Conservation (phyloP, 1,140 invertebrate genomes). For the Melitaea cinxia region DNA sequence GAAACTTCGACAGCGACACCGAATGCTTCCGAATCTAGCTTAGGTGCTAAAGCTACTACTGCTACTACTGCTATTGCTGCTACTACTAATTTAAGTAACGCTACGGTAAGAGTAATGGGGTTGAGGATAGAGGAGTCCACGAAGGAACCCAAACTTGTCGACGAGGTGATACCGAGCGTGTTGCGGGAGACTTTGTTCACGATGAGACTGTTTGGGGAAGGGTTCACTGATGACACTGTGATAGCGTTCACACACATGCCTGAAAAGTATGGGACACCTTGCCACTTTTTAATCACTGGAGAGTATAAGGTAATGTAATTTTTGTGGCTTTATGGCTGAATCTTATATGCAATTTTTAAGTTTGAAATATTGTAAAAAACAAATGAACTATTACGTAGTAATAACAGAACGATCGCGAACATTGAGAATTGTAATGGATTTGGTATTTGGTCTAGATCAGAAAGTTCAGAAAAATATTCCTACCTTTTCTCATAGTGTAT, state of each 20-base stretch:
- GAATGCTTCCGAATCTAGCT: background rate
- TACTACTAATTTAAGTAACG: too few relatives aligned
- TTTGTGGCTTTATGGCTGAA: background rate
- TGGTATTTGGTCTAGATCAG: too few relatives aligned
- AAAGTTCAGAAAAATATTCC: too few relatives aligned
- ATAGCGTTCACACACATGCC: conserved; percentile 87
- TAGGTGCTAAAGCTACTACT: background rate
- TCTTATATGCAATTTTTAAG: background rate
- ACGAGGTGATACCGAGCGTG: conserved; percentile 85
- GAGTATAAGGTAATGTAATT: conserved; percentile 65
- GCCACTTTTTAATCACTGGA: conserved; percentile 72
- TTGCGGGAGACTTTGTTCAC: conserved; percentile 81
- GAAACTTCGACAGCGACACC: background rate
- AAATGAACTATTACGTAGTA: too few relatives aligned
- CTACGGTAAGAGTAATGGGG: conserved; percentile 74
- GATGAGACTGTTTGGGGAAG: conserved; percentile 87
- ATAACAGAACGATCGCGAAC: too few relatives aligned
- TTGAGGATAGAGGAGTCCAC: conserved; percentile 83
- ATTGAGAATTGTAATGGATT: too few relatives aligned
- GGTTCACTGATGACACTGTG: conserved; percentile 85
- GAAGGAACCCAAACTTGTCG: conserved; percentile 83
- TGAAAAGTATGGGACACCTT: conserved; percentile 77
- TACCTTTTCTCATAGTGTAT: too few relatives aligned
- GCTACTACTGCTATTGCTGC: too few relatives aligned
- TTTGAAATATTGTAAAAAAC: too few relatives aligned